Conservation (phyloP, 2,888 invertebrate genomes). For the Harpagoxenus sublaevis region DNA sequence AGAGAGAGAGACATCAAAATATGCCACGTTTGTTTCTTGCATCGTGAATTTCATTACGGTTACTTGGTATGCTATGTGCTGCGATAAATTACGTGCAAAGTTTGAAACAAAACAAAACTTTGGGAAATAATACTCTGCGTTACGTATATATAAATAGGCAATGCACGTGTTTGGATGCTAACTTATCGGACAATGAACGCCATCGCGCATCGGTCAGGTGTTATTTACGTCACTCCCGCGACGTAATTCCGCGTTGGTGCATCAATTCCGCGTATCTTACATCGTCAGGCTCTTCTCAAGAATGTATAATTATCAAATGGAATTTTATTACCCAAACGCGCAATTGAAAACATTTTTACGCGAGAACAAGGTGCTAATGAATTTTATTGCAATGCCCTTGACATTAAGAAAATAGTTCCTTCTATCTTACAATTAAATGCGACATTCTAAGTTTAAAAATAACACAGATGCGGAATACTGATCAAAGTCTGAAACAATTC, state of each 20-base stretch:
- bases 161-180: not conserved
- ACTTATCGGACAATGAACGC: constrained; percentile 17
- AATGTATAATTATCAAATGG: not conserved
- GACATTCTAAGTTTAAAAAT: not conserved
- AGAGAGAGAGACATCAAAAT: not conserved
- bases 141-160: not conserved
- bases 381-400: not conserved
- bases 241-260: not conserved
- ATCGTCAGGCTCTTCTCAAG: not conserved
- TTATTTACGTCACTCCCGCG: not conserved
- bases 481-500: not conserved
- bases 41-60: not conserved
- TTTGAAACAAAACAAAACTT: constrained; percentile 1
- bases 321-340: not conserved
- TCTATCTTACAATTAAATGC: not conserved
- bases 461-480: no score
- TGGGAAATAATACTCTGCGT: not conserved
- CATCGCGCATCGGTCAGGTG: not conserved
- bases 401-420: not conserved
- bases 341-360: not conserved
- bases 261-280: not conserved
- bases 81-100: not conserved
- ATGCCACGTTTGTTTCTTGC: not conserved
- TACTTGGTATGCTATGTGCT: not conserved
- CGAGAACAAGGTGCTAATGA: not conserved